Evolutionary conservation across 2,888 invertebrate genomes (phyloP).

Genomic region (Neocrepidodera transversa): DNA sequence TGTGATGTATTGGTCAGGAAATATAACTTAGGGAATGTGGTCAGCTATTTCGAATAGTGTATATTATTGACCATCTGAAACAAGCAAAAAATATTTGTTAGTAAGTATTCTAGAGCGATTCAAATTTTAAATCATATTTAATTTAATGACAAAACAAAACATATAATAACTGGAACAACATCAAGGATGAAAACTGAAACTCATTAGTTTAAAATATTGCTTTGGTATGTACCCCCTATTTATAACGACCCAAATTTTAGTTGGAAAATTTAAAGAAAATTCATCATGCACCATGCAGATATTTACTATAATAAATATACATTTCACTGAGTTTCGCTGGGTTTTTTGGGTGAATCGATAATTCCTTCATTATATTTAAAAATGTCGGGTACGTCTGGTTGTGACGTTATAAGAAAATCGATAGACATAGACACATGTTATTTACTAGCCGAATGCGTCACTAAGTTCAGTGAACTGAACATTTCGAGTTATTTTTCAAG

Average conservation of each 20-base stretch:
- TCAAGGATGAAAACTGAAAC: too few relatives aligned
- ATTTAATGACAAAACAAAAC: too few relatives aligned
- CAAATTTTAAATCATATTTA: too few relatives aligned
- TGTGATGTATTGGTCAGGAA: constrained; percentile 23
- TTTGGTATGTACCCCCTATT: too few relatives aligned
- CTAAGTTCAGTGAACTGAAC: constrained; percentile 20
- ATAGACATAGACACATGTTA: constrained; percentile 16
- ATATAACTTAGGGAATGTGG: constrained; percentile 9
- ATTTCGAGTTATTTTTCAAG: constrained; percentile 13
- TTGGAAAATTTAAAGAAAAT: too few relatives aligned
- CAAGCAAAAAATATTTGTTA: constrained; percentile 15
- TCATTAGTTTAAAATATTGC: too few relatives aligned
- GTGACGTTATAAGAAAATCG: constrained; percentile 15
- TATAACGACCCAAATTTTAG: too few relatives aligned
- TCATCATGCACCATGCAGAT: neutral
- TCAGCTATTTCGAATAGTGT: constrained; percentile 2
- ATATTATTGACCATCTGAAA: constrained; percentile 21
- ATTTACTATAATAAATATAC: neutral
- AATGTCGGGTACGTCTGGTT: constrained; percentile 10
- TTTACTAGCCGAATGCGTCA: constrained; percentile 12
- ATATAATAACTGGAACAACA: too few relatives aligned
- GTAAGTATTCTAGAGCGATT: too few relatives aligned
- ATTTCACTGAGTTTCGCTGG: neutral
- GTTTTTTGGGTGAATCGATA: neutral
- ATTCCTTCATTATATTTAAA: neutral